These are phyloP conservation scores for Lordiphosa andalusiaca DNA, from an alignment of 2,888 invertebrate genomes.

Conservation along the genomic window DNA sequence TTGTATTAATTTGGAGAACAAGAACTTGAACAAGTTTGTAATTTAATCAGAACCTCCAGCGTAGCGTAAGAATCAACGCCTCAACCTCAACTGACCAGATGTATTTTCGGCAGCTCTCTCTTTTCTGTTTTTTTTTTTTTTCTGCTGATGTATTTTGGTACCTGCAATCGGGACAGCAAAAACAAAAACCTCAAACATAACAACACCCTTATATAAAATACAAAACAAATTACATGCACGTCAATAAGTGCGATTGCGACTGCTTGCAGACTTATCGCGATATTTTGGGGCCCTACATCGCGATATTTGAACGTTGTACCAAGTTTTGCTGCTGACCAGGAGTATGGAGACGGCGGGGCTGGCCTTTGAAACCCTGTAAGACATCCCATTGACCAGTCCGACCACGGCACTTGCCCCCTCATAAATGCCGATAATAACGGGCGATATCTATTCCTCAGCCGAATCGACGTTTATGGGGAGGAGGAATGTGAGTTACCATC, in stretches of 20 bases:
- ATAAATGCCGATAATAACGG: too few species aligned
- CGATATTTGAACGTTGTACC: background rate
- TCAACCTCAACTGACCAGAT: conserved; percentile 23
- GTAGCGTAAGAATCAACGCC: conserved; percentile 20
- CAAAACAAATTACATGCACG: conserved; percentile 11
- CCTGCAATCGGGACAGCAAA: conserved; percentile 38
- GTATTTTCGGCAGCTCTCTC: conserved; percentile 18
- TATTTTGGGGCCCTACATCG: background rate
- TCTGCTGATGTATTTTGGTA: conserved; percentile 11
- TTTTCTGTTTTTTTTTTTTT: background rate
- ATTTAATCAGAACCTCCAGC: conserved; percentile 7
- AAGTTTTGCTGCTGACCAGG: too few species aligned
- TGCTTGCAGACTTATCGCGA: background rate
- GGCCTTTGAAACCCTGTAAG: too few species aligned
- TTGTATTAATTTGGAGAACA: background rate
- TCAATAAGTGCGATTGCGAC: conserved; percentile 25
- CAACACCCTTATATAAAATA: conserved; percentile 54
- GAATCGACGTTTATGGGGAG: too few species aligned
- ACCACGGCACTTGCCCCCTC: too few species aligned
- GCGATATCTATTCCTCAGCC: too few species aligned
- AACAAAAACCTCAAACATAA: conserved; percentile 30
- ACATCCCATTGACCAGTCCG: too few species aligned
- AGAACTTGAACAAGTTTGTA: background rate
- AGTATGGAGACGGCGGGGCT: too few species aligned
- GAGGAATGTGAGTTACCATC: too few species aligned